A percentile compares a stretch with the other conserved stretches of the same genome.
These are phyloP conservation scores for Emydura subglobosa DNA, from an alignment of 2,113 vertebrate genomes.

Conservation along the genomic window DNA sequence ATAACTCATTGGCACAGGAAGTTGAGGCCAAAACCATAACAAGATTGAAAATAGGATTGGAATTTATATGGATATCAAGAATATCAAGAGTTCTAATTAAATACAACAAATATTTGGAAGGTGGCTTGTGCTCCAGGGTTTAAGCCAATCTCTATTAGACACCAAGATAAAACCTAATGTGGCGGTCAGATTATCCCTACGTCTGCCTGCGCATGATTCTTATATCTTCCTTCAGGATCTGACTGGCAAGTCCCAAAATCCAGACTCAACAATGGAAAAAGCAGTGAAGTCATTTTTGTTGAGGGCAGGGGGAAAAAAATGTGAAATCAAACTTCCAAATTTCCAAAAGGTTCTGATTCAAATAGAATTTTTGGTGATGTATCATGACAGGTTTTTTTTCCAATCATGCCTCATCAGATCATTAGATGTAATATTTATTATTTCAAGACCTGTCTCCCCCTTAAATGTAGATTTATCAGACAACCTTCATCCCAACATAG, in stretches of 20 bases:
- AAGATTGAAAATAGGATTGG: background rate
- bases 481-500: slow-evolving; percentile 10
- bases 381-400: background rate
- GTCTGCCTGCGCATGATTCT: background rate
- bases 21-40: background rate
- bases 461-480: slow-evolving; percentile 11
- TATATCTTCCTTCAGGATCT: slow-evolving; percentile 1
- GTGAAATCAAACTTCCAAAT: background rate
- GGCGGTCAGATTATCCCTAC: background rate
- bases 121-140: background rate
- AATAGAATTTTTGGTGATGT: slow-evolving; percentile 24
- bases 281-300: background rate
- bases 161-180: background rate
- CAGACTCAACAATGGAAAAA: slow-evolving; percentile 1
- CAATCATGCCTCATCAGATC: background rate
- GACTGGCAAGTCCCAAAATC: background rate
- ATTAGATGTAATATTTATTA: slow-evolving; percentile 6
- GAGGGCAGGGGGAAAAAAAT: background rate
- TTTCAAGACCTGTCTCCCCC: slow-evolving; percentile 17
- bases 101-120: background rate
- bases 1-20: background rate
- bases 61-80: background rate
- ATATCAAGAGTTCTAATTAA: accelerated
- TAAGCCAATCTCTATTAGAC: background rate
- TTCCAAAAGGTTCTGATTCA: background rate